A percentile compares a stretch with the other conserved stretches of the same genome.
phyloP scores from a whole-genome alignment of 2,797 vertebrate genomes.

The Acrocephalus scirpaceus region DNA sequence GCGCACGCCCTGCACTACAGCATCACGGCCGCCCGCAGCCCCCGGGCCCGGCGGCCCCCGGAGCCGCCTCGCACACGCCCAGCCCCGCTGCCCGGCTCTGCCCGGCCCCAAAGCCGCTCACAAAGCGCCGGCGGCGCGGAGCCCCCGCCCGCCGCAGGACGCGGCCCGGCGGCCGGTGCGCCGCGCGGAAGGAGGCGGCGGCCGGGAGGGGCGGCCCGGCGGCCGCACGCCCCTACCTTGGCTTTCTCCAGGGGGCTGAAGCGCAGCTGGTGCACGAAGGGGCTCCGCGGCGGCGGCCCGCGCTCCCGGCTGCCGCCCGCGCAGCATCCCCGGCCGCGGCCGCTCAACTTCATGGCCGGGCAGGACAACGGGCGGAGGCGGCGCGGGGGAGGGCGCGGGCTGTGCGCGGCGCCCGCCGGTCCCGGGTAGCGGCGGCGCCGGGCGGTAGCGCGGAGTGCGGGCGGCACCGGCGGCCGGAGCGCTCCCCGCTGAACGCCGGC shows the following conservation, averaged over 20 bases:
- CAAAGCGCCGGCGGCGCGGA: background rate
- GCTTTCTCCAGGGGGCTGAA: constrained; percentile 86
- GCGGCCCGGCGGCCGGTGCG: background rate
- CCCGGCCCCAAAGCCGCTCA: background rate
- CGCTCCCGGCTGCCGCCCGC: constrained; percentile 79
- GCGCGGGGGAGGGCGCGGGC: background rate
- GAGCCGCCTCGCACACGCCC: background rate
- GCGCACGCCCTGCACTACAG: background rate
- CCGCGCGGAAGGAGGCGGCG: background rate
- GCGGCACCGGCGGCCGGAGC: background rate
- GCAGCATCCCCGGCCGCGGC: constrained; percentile 70
- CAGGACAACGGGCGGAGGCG: background rate
- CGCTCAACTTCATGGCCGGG: constrained; percentile 83
- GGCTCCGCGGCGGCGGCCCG: constrained; percentile 87
- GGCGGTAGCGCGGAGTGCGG: background rate
- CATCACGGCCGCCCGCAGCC: background rate
- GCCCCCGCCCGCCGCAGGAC: background rate
- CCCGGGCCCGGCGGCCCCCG: background rate
- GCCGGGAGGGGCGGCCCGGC: background rate
- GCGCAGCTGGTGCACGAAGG: constrained; percentile 92
- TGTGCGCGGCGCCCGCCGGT: background rate
- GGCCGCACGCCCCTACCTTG: constrained; percentile 81
- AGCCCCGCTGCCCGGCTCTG: background rate
- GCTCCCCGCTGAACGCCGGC: background rate
- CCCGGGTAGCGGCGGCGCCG: background rate